Conservation (phyloP, 2,888 invertebrate species). For the Ischnus inquisitorius region DNA sequence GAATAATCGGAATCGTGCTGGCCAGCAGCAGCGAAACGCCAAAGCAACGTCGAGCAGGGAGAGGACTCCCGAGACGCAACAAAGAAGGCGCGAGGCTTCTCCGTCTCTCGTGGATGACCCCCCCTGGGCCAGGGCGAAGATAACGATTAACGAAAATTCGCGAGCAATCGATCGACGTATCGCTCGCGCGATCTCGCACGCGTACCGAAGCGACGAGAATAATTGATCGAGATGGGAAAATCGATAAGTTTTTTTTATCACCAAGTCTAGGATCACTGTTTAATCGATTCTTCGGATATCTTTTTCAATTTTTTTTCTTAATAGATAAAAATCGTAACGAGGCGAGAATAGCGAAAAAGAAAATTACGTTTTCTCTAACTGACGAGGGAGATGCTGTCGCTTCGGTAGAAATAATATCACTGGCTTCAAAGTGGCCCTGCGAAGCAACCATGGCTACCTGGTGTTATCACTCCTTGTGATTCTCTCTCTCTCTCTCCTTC, state of each 20-base stretch:
- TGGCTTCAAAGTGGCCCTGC: slow-evolving; percentile 75
- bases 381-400: slow-evolving; percentile 76
- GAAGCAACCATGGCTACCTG: slow-evolving; percentile 75
- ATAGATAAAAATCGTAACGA: background rate
- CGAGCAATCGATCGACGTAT: background rate
- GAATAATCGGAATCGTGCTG: slow-evolving; percentile 71
- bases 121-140: background rate
- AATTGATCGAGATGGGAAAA: background rate
- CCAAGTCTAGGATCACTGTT: background rate
- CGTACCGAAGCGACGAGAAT: background rate
- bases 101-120: background rate
- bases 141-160: slow-evolving; percentile 25
- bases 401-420: slow-evolving; percentile 78
- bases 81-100: background rate
- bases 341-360: background rate
- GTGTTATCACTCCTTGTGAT: slow-evolving; percentile 76
- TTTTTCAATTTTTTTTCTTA: background rate
- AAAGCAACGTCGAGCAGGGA: slow-evolving; percentile 8
- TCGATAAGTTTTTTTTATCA: slow-evolving; percentile 3
- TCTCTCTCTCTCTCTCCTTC: slow-evolving; percentile 39
- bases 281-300: background rate
- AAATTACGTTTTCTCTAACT: background rate
- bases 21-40: slow-evolving; percentile 9
- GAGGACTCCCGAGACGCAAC: background rate
- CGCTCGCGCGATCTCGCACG: slow-evolving; percentile 10